These are phyloP conservation scores for Melanotaenia nigrans DNA, from an alignment of 2,797 vertebrate species.

Conservation along the genomic window DNA sequence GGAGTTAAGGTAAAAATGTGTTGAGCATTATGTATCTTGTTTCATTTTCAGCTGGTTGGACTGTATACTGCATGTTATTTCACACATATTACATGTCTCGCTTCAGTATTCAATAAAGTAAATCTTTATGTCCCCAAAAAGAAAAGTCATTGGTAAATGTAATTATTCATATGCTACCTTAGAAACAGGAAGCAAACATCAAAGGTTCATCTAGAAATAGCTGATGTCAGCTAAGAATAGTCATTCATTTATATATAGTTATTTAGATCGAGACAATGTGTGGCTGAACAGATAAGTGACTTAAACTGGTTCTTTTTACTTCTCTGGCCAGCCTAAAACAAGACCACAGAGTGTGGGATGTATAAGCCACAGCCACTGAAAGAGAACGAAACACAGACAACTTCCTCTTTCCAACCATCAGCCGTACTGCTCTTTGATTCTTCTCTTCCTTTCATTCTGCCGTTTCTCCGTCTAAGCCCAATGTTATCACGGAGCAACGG, in stretches of 20 bases:
- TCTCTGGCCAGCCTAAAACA: slow-evolving; percentile 76
- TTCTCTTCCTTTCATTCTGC: slow-evolving; percentile 72
- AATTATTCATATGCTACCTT: neutral
- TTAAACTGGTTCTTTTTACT: slow-evolving; percentile 74
- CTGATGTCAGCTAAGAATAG: slow-evolving; percentile 34
- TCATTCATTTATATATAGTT: slow-evolving; percentile 24
- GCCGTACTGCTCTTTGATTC: slow-evolving; percentile 49
- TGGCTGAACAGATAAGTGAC: slow-evolving; percentile 73
- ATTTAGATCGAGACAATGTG: slow-evolving; percentile 27
- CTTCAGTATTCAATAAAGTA: neutral
- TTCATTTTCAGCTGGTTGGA: neutral
- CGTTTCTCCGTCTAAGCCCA: slow-evolving; percentile 52
- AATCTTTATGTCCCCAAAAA: neutral
- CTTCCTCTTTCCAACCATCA: slow-evolving; percentile 85
- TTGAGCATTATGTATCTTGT: neutral
- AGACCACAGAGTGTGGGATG: slow-evolving; percentile 74
- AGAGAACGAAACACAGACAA: slow-evolving; percentile 72
- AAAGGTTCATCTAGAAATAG: slow-evolving; percentile 23
- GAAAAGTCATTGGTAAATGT: too few species aligned
- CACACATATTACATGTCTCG: neutral
- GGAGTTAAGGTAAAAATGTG: neutral
- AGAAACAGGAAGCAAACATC: slow-evolving; percentile 4
- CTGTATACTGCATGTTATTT: neutral
- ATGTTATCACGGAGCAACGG: slow-evolving; percentile 85
- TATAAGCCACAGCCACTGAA: slow-evolving; percentile 72